Evolutionary conservation across 2,797 vertebrate species (phyloP).

Genomic region (Trichosurus vulpecula): DNA sequence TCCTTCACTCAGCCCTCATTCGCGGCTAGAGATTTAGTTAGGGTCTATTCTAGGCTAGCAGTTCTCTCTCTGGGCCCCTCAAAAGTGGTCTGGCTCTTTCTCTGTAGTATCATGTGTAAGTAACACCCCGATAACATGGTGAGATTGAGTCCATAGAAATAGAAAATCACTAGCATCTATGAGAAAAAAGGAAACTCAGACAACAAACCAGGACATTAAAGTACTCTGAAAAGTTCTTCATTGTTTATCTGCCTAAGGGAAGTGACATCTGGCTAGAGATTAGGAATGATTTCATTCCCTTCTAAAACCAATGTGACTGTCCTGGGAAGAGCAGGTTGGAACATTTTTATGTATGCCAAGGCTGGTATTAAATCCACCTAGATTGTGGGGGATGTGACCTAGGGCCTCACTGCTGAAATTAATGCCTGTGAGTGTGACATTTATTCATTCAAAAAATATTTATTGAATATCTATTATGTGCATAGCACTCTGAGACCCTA

Average conservation of each 20-base stretch:
- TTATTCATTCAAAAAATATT: neutral
- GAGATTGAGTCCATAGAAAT: neutral
- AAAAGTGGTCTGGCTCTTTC: neutral
- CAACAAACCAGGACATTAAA: neutral
- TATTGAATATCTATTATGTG: neutral
- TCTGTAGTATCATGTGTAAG: neutral
- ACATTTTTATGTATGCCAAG: neutral
- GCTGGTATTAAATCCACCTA: neutral
- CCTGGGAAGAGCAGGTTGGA: neutral
- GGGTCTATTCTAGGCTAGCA: neutral
- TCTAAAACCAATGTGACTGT: neutral
- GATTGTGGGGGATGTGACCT: neutral
- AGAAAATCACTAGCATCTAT: neutral
- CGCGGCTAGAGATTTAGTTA: neutral
- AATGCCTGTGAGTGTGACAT: neutral
- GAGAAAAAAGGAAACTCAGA: neutral
- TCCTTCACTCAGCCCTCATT: slow-evolving; percentile 53
- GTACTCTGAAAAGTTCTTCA: neutral
- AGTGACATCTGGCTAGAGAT: neutral
- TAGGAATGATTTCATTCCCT: neutral
- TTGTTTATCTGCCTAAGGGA: neutral
- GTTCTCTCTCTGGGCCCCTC: neutral
- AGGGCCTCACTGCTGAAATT: neutral
- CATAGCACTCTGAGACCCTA: neutral
- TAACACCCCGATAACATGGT: neutral